Evolutionary conservation across 2,113 vertebrate genomes (phyloP).

Genomic region (Trochalopteron elliotii): DNA sequence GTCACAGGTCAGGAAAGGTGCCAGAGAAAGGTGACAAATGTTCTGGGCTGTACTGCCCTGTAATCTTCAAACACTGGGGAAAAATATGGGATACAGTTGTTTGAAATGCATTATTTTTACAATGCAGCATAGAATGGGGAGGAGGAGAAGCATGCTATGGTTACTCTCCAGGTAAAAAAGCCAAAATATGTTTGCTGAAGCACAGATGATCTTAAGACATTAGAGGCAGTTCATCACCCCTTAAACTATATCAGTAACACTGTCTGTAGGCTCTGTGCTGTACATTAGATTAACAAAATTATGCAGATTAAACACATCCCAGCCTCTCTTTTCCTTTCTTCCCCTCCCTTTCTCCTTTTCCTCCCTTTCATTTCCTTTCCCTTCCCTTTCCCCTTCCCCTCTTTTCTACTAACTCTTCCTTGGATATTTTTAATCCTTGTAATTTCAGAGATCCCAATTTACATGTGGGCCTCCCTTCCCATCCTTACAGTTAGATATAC

Average conservation of each 20-base stretch:
- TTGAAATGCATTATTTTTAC: neutral
- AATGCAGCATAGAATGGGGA: fast-evolving
- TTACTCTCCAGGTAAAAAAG: neutral
- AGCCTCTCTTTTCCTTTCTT: neutral
- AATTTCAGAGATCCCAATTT: neutral
- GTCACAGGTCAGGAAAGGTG: neutral
- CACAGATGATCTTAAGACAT: neutral
- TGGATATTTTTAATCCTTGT: neutral
- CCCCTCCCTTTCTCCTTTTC: neutral
- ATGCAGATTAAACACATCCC: neutral
- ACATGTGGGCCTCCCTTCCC: neutral
- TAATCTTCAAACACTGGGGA: neutral
- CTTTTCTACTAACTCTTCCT: neutral
- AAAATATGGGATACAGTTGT: neutral
- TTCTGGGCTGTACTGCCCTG: neutral
- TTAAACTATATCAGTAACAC: neutral
- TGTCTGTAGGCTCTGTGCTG: neutral
- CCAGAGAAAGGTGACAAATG: neutral
- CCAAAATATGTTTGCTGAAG: neutral
- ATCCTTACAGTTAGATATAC: neutral
- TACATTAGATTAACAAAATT: neutral
- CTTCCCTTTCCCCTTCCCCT: neutral
- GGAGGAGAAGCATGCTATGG: fast-evolving
- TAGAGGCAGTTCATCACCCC: neutral
- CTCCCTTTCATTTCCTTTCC: neutral